Base-by-base conservation (phyloP, 2,888 invertebrate genomes). In the Agrotis segetum region DNA sequence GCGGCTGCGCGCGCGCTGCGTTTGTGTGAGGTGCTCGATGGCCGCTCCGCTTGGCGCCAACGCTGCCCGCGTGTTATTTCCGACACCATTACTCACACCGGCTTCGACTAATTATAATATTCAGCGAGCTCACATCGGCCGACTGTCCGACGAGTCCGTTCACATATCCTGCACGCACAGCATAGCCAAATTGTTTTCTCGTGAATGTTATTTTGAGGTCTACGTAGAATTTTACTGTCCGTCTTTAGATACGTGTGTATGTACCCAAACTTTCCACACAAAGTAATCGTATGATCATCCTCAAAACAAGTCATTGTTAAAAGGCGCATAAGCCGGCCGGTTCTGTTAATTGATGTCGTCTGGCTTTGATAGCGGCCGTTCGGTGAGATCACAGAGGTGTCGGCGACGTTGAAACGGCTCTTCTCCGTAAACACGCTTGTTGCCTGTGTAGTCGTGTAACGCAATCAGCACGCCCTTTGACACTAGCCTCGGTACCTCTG, bases 31-130 rank as follows among this genome's bases (percentile, higher is more conserved):
- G 84, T 83, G 83, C 89, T 88, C 87, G 85, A 86, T 85, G 86
- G 89, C 89, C 91, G 91, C 93, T 89, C 88, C 90, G 93, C 94
- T 95, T 95, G 95, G 96, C 96, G 96, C 96, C 95, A 94, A 94
- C 92, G 91, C 92, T 89, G 91, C 88, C 89, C 90, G 92, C 89
- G 91, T 92, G 94, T 93, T 96, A 96, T 96, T 96, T 96, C 95
- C 91, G 93, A 96, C 94, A 90, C 93, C 94, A 95, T 96, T 95
- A 95, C 95, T 96, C 96, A 96, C 94, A 89, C 92, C 89, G 88
- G 92, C 94, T 92, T 92, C 92, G 88, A 94, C 95, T 96, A 96
- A 96, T 96, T 96, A 95, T 96, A 96, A 95, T 94, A 95, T 92
- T 91, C 91, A 87, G 91, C 90, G 92, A 91, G 93, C 92, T 90